Evolutionary conservation across 2,888 invertebrate genomes (phyloP).

Genomic region (Idaea aversata): DNA sequence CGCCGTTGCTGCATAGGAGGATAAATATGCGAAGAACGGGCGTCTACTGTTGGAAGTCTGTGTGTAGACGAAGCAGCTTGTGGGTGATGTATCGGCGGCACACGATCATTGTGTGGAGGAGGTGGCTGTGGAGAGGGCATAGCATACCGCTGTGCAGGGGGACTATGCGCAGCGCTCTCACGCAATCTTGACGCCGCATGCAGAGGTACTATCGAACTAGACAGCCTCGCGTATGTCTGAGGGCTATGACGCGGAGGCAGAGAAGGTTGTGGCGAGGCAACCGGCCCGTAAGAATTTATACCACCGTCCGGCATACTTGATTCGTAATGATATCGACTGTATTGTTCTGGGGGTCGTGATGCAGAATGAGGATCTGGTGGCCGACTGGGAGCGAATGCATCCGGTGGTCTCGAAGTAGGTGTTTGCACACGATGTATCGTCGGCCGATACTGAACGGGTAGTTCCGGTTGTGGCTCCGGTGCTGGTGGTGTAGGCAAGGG

Average conservation of each 20-base stretch:
- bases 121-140: conserved; percentile 57
- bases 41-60: conserved; percentile 48
- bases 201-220: conserved; percentile 62
- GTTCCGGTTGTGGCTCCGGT: conserved; percentile 53
- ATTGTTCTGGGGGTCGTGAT: conserved; percentile 64
- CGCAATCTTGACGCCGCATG: conserved; percentile 59
- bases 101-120: conserved; percentile 68
- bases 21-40: conserved; percentile 55
- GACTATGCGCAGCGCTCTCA: conserved; percentile 56
- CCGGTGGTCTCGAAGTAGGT: conserved; percentile 58
- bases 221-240: conserved; percentile 63
- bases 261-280: conserved; percentile 63
- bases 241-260: conserved; percentile 64
- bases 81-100: conserved; percentile 74
- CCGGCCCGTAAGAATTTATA: conserved; percentile 53
- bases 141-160: conserved; percentile 59
- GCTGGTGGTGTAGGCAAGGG: conserved; percentile 41
- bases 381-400: conserved; percentile 60
- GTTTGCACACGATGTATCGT: conserved; percentile 59
- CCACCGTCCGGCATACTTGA: conserved; percentile 49
- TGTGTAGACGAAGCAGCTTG: conserved; percentile 51
- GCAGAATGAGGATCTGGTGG: conserved; percentile 67
- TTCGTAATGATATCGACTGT: conserved; percentile 64
- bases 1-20: conserved; percentile 55
- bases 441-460: conserved; percentile 49